Base-by-base conservation (phyloP, 2,113 vertebrate species). In the Eolophus roseicapilla region DNA sequence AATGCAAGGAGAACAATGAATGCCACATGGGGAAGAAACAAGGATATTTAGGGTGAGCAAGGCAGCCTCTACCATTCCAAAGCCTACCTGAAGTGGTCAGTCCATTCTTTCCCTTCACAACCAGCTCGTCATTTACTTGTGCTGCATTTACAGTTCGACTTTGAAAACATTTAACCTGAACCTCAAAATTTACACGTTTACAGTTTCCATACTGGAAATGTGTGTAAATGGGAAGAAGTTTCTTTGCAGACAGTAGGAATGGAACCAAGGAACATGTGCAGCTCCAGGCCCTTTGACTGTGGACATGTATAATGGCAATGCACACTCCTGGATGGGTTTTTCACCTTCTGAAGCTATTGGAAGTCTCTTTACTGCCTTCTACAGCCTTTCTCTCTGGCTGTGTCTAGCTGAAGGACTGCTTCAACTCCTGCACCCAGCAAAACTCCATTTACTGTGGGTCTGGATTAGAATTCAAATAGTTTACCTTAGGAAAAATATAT, bases 271-370 rank as follows among this genome's bases (percentile, higher is more conserved):
- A 68, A 4, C 1, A 4, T 1, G 13, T 0, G 4, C n/a, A 21
- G 27, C 11, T 50, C 28, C 7, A 5, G 37, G 31, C 64, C 33
- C 3, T n/a, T 4, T 1, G 31, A 3, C 2, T 15, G 29, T 7
- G 19, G 25, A 9, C 4, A 0, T 3, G 0, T 27, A 3, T 13
- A 7, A 2, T 18, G 18, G 50, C 5, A 3, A 9, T 1, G 23
- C 3, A 2, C 41, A 10, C 63, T 23, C 39, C 20, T 43, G 41
- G 46, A 5, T 10, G 9, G 41, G 4, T 24, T 13, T 28, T 17
- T 25, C 3, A 10, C 3, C 39, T 70, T 16, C 16, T 11, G 21
- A n/a, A 70, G 17, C 28, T 5, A 3, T 25, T 10, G 15, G 3
- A 5, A 21, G 8, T 37, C n/a, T 59, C 31, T 37, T 11, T 1